phyloP scores from a whole-genome alignment of 2,797 vertebrate species.

The Cossypha dichroa region DNA sequence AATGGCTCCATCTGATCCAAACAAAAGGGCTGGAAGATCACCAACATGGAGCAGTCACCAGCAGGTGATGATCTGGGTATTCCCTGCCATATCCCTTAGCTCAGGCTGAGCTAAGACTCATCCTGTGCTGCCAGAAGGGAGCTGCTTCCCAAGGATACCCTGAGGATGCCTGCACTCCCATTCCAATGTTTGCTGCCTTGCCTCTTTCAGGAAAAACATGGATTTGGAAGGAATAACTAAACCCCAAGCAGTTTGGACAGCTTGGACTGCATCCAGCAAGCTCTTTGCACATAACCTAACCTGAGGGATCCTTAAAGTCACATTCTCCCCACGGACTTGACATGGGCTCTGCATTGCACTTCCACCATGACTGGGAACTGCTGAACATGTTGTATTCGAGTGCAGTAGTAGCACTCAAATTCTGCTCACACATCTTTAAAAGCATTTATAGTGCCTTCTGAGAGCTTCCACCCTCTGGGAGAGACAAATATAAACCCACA shows the following conservation, averaged over 20 bases:
- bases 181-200: background rate
- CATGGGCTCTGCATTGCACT: background rate
- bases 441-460: background rate
- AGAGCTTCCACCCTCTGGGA: background rate
- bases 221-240: background rate
- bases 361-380: background rate
- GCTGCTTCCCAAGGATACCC: background rate
- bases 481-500: background rate
- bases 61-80: background rate
- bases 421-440: background rate
- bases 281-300: rapidly evolving
- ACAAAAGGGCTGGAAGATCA: background rate
- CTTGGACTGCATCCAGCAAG: rapidly evolving
- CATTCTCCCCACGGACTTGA: rapidly evolving
- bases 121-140: background rate
- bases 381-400: background rate
- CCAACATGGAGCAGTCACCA: background rate
- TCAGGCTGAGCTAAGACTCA: background rate
- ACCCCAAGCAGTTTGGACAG: background rate
- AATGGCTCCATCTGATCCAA: background rate
- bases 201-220: background rate
- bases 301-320: background rate
- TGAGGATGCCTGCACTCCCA: rapidly evolving
- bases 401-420: background rate
- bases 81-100: background rate